Evolutionary conservation across 23 tunicate species (phyloP).

Genomic region (Aplidium turbinatum): DNA sequence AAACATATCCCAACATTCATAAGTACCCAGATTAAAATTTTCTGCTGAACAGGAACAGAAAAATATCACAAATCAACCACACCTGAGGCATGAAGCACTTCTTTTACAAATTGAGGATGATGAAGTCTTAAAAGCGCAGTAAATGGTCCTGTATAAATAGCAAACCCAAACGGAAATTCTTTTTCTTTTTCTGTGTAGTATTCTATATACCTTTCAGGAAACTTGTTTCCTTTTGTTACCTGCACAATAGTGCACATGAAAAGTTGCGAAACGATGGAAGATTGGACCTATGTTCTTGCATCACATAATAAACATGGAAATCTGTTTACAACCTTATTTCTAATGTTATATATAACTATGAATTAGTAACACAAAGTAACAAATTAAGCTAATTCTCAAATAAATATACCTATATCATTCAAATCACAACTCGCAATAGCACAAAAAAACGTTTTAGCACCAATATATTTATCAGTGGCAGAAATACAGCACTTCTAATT

Average conservation of each 20-base stretch:
- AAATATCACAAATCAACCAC: no score
- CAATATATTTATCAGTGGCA: no score
- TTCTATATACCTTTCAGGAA: conserved; percentile 25
- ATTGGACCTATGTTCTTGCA: no score
- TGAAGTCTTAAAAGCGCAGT: conserved; percentile 18
- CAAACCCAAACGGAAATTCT: conserved; percentile 47
- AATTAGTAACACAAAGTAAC: neutral
- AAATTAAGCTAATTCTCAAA: neutral
- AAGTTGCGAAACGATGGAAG: neutral
- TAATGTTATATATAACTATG: neutral
- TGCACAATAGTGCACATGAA: neutral
- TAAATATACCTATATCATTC: no score
- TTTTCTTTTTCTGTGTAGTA: conserved; percentile 47
- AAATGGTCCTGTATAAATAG: conserved; percentile 61
- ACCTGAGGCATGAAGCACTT: conserved; percentile 53
- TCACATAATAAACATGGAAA: neutral
- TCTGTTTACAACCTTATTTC: neutral
- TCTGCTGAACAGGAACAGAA: no score
- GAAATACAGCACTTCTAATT: no score
- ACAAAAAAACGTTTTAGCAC: no score
- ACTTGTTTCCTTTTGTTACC: conserved; percentile 41
- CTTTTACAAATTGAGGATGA: conserved; percentile 44
- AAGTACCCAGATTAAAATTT: no score
- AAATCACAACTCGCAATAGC: no score
- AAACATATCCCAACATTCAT: no score